Percentiles rank a stretch among this genome's conserved stretches.
Evolutionary conservation across 2,113 vertebrate genomes (phyloP).

Genomic region (Cinclus cinclus): DNA sequence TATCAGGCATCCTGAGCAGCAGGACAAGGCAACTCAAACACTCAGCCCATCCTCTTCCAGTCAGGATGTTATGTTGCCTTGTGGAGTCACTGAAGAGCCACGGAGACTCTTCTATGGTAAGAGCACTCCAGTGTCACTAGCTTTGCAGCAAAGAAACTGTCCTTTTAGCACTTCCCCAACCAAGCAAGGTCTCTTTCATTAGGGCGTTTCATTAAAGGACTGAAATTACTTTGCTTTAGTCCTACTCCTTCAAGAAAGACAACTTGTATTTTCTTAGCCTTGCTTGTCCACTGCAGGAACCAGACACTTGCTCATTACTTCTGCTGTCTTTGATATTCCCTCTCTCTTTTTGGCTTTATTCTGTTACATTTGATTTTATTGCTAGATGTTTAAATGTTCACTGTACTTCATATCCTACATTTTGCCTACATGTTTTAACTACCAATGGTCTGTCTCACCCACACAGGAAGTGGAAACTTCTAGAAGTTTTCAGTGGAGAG

Average conservation of each 20-base stretch:
- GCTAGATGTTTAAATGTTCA: background rate
- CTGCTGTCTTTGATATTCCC: background rate
- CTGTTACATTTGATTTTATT: background rate
- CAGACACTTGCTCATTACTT: constrained; percentile 21
- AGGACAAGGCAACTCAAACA: constrained; percentile 85
- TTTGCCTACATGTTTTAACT: background rate
- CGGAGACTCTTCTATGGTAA: constrained; percentile 86
- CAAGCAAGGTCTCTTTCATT: constrained; percentile 44
- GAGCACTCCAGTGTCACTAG: constrained; percentile 62
- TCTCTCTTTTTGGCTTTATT: background rate
- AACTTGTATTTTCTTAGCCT: constrained; percentile 2
- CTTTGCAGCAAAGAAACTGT: constrained; percentile 61
- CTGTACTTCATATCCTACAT: rapidly evolving
- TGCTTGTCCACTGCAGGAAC: background rate
- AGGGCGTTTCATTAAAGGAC: background rate
- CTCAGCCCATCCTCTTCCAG: constrained; percentile 79
- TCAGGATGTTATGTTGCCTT: constrained; percentile 84
- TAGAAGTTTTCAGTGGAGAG: background rate
- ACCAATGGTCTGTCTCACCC: background rate
- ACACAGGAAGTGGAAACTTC: background rate
- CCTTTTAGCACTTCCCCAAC: background rate
- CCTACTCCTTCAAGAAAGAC: background rate
- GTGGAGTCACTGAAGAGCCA: constrained; percentile 82
- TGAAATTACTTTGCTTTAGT: background rate
- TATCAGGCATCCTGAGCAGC: constrained; percentile 74